Evolutionary conservation across 2,888 invertebrate species (phyloP).

Genomic region (Alitta virens): DNA sequence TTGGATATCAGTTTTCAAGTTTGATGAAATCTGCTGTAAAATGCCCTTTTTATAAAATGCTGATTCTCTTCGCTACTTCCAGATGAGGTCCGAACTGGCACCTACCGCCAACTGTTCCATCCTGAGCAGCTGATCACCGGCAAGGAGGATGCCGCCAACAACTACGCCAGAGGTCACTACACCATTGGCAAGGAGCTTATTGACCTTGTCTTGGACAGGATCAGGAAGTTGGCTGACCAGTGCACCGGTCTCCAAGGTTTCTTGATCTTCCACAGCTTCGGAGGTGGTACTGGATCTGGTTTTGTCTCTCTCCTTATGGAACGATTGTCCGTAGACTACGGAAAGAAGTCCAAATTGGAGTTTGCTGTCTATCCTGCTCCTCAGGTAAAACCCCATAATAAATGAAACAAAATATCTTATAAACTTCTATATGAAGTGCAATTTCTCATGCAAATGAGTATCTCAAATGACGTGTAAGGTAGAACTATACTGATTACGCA

Average conservation of each 20-base stretch:
- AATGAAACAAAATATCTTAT: too few species aligned
- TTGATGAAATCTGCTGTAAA: too few species aligned
- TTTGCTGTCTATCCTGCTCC: constrained; percentile 73
- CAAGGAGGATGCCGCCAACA: constrained; percentile 14
- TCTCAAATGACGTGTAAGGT: too few species aligned
- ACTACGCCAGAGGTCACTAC: constrained; percentile 61
- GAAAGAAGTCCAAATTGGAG: constrained; percentile 14
- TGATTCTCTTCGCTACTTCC: constrained; percentile 62
- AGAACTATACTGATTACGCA: too few species aligned
- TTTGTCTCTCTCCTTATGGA: constrained; percentile 13
- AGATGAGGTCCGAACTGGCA: constrained; percentile 89
- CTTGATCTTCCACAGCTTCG: constrained; percentile 13
- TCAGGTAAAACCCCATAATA: constrained; percentile 81
- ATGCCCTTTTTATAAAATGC: too few species aligned
- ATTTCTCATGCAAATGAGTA: too few species aligned
- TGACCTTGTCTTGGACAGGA: constrained; percentile 70
- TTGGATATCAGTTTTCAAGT: too few species aligned
- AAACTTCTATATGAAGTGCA: too few species aligned
- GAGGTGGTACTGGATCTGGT: constrained; percentile 11
- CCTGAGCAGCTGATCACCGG: constrained; percentile 16
- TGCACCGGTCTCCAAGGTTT: constrained; percentile 71
- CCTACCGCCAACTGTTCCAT: constrained; percentile 14
- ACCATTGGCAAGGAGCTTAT: constrained; percentile 84
- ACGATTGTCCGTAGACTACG: constrained; percentile 11
- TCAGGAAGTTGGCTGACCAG: constrained; percentile 73